Evolutionary conservation across 2,113 vertebrate species (phyloP), one percentile per base, ranked within the genome.

Genomic region (Chloropsis hardwickii): DNA sequence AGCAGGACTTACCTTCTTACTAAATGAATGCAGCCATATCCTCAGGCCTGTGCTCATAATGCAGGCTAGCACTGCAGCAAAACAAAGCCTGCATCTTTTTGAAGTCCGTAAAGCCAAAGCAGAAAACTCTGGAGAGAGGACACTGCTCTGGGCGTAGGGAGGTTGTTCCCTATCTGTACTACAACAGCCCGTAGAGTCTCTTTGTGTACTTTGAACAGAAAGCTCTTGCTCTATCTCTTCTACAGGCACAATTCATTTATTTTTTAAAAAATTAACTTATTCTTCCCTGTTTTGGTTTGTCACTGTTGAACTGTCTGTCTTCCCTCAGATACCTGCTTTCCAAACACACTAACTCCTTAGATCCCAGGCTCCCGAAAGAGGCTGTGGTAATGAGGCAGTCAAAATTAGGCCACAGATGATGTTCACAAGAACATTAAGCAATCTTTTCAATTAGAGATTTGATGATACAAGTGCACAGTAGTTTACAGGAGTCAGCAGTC

Each of bases 181-280:
- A 6, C 24, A 54, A 9, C 22, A 73, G 37, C 25, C 29, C 1
- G 0, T 2, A 37, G 24, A 44, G 10, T 40, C 11, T 53, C 12
- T 28, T 11, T 5, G 6, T 15, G 12, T 47, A 45, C 11, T 61
- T 16, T 2, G 45, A 84, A 88, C 54, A 73, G 31, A 21, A 53
- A 69, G 33, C 8, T 82, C 40, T 69, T 80, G 24, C 25, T 70
- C 45, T 48, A 1, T 69, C 2, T 80, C 12, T 40, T 53, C 35
- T 80, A 28, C 10, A 53, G 37, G 28, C 23, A 23, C 11, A 37
- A 7, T 14, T 6, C 16, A 9, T 61, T 73, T 40, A 6, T 28
- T 42, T 47, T 73, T 25, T 69, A 2, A 2, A 17, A 19, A 45
- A 37, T 27, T 33, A 37, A 40, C 11, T 58, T 62, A n/a, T 11